Conservation (phyloP, 1,140 invertebrate genomes). For the Drosophila willistoni region DNA sequence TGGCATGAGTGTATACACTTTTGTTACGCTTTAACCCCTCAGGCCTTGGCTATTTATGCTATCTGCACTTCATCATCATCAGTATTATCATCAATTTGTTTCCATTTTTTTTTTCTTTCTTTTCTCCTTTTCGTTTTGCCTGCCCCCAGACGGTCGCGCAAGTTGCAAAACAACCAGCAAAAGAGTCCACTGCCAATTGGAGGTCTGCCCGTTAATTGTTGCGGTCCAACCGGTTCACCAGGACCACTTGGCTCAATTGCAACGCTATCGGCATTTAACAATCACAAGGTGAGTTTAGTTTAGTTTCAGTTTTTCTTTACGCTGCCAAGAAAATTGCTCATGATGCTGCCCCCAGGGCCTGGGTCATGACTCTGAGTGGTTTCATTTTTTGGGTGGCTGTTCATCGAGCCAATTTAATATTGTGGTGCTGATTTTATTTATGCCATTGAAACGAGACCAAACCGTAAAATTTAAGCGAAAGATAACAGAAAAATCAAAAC, state of each 20-base stretch:
- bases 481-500: not conserved
- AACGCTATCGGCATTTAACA: constrained; percentile 90
- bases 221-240: constrained; percentile 89
- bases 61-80: constrained; percentile 38
- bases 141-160: constrained; percentile 86
- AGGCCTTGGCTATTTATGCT: constrained; percentile 26
- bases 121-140: not conserved
- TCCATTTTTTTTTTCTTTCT: not conserved
- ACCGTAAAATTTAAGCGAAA: not conserved
- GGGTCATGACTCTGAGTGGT: not conserved
- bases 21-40: constrained; percentile 28
- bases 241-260: constrained; percentile 92
- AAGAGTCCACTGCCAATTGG: constrained; percentile 88
- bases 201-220: constrained; percentile 89
- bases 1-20: not conserved
- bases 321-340: constrained; percentile 34
- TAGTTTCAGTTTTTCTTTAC: constrained; percentile 50
- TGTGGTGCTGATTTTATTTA: constrained; percentile 8
- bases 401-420: constrained; percentile 6
- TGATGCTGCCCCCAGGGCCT: not conserved
- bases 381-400: not conserved
- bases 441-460: not conserved
- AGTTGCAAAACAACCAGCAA: constrained; percentile 89
- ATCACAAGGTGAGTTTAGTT: constrained; percentile 86
- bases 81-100: constrained; percentile 18